Base-by-base conservation (phyloP, 2,113 vertebrate genomes). In the Morone chrysops region DNA sequence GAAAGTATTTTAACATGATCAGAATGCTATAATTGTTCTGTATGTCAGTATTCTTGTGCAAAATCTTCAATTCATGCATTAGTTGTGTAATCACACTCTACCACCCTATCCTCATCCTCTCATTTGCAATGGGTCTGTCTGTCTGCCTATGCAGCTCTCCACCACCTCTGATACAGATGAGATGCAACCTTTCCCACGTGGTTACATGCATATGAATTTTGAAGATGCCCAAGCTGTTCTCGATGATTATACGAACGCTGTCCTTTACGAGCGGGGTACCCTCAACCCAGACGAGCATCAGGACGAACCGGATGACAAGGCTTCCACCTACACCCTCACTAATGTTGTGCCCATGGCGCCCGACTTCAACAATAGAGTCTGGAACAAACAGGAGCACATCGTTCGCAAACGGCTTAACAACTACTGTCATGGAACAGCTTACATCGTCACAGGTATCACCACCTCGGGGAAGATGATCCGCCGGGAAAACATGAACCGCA, bases 241-340 rank as follows among this genome's bases (percentile, higher is more conserved):
- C 25, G 92, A 94, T 0, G 93, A 95, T 68, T 94, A 94, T 4
- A 84, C 82, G 3, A 89, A 95, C 4, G 93, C 92, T 31, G 80
- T 94, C 73, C 22, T 82, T 8, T 95, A 92, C 1, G 92, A 94
- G 62, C 89, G 93, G 0, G 93, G 90, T 1, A 82, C 90, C 51
- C 91, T 95, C 36, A 95, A 93, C 84, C 93, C 94, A 0, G 93
- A 94, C 8, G 85, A 91, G 81, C 94, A 95, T 71, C 94, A 95
- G 87, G 81, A 86, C 0, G 82, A 94, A 0, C 92, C 31, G 0
- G 85, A 92, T 0, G 94, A 95, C 94, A 95, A 95, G 82, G 91
- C 94, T 38, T 83, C 94, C 75, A 94, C 94, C 41, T 95, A 95
- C 91, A 94, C 94, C 41, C 87, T 95, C 71, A 95, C 94, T 65